Evolutionary conservation across 1,140 invertebrate genomes (phyloP), one percentile per base, ranked within the genome.

Genomic region (Diprion similis): DNA sequence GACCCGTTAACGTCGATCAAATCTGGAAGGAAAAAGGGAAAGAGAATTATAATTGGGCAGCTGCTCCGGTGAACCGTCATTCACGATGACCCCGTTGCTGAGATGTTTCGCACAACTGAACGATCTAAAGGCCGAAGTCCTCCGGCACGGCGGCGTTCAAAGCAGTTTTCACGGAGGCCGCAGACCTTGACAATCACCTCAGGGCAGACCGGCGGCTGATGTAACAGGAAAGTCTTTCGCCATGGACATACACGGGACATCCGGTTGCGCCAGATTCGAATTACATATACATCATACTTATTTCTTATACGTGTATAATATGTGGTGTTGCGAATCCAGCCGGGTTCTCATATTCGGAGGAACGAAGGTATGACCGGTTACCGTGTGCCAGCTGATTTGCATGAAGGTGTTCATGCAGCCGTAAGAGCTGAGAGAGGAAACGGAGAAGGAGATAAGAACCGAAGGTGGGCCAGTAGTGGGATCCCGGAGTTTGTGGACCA

Each of bases 401-500:
- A 37, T 37, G 24, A 37, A 37, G 24, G 24, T 37, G 24, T 37
- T 37, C 24, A 37, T 37, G 24, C 24, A 6, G 24, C 24, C 24
- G 24, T 37, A 6, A 1, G 24, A 37, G 24, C 24, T 6, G 24
- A 6, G n/a, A 59, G 11, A 17, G n/a, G 51, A 17, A 59, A 9
- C 11, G n/a, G 51, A 59, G n/a, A 59, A 17, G 9, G 11, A 17
- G 51, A 59, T 13, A 59, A 15, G n/a, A 59, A 17, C 11, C 51
- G 9, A 59, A 59, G 51, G 51, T 59, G 51, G 51, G 51, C 51
- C n/a, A 59, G 24, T 37, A 37, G 51, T 59, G 51, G 51, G 51
- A 59, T 59, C 51, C 51, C 51, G 68, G 76, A 83, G 83, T 86
- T 86, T 86, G 85, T 86, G 85, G 85, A 86, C 83, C 84, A 82